Base-by-base conservation (phyloP, 2,888 invertebrate genomes). In the Scaptomyza flava region DNA sequence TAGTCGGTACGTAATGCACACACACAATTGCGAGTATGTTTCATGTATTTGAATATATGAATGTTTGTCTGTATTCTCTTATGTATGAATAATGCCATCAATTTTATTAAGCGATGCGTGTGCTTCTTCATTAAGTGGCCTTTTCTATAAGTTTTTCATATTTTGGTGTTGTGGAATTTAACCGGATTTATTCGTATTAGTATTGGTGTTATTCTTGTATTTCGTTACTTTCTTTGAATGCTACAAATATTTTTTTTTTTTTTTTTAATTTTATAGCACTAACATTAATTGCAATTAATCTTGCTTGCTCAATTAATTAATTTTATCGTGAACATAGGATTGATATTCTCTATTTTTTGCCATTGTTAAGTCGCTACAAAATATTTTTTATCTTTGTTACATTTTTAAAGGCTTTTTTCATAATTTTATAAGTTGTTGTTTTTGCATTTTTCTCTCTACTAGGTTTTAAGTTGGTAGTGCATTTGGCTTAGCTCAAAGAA, bases 1-100 rank as follows among this genome's bases (percentile, higher is more conserved):
- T 79, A 65, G 77, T 81, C 75, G 23, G 54, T 74, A 48, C 17
- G 12, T 57, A 71, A 73, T 66, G 63, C 70, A 72, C 38, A 41
- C 36, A 38, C 63, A 66, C 70, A 66, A 59, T 54, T 53, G 61
- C 47, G 34, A 51, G 56, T 52, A 68, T 76, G 67, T 38, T 56
- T 23, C 41, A 9, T 58, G 47, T 73, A 51, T 23, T 20, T 14
- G 36, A 46, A 48, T 41, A 36, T 46, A 31, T 45, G 31, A 57
- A 23, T 46, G 20, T 23, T 31, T 17, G 14, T 60, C 20, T 14
- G 45, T n/a, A 27, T 48, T 34, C 6, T 4, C 4, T 27, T 27
- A 27, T 27, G 27, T 6, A 27, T 27, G 6, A 20, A 41, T 43
- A 34, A 42, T 51, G 30, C 42, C 36, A 45, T 43, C 42, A 50